Base-by-base conservation (phyloP, 2,888 invertebrate species). In the Geophilus truncorum region DNA sequence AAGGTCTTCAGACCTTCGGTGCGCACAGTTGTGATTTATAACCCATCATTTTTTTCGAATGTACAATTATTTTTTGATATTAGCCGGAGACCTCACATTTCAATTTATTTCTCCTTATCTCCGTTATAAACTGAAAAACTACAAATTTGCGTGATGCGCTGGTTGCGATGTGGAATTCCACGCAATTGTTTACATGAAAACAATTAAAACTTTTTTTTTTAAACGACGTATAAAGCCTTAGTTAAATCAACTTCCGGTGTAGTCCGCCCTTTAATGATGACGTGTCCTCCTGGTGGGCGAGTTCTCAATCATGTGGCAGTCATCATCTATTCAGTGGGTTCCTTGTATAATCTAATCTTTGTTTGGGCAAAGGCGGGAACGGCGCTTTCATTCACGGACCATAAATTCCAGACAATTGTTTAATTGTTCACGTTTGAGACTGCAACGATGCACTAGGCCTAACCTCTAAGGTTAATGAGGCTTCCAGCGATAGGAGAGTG, bases 351-450 rank as follows among this genome's bases (percentile, higher is more conserved):
- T 45, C 45, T 45, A 45, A 45, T 45, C 45, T 45, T 45, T 45
- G 45, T 45, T 45, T 45, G 45, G 45, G 45, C 45, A 45, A 45
- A 45, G 45, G 45, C 45, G 45, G 45, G 45, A 45, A 45, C 45
- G 45, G 77, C 77, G 34, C 34, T 23, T 36, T 30, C 77, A 30
- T 77, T 77, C 77, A 77, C 77, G 77, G 32, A 18, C 77, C 77
- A 77, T 77, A 77, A 77, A 77, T 77, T 77, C 34, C 77, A 36
- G 32, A 77, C 77, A 77, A 77, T 77, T 77, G 77, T 77, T 77
- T 77, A 77, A 77, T 77, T 77, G 77, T 77, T 77, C 77, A 45
- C 45, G 45, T 45, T 45, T 45, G 45, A 45, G 45, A 45, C 45
- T 45, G 45, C 45, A 45, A 30, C 28, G 75, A 75, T 75, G 28